These are phyloP conservation scores for Chironomus riparius DNA, from an alignment of 2,888 invertebrate species.

Conservation along the genomic window DNA sequence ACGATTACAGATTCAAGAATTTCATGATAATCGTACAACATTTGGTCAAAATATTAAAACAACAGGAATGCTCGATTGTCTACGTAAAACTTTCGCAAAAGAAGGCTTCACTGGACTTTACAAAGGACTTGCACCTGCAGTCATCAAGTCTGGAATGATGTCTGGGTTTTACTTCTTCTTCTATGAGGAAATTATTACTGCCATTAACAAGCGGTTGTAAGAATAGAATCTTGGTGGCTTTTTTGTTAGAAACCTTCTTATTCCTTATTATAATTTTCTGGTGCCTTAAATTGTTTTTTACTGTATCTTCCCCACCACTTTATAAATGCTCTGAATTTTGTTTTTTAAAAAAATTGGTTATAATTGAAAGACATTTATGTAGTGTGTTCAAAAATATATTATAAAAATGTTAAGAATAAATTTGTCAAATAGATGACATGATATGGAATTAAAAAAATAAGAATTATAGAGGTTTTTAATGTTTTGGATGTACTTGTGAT, in stretches of 20 bases:
- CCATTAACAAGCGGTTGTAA: slow-evolving; percentile 2
- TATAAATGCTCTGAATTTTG: no score
- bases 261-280: neutral
- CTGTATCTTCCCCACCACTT: neutral
- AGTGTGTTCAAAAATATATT: no score
- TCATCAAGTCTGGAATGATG: slow-evolving; percentile 76
- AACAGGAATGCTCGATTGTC: slow-evolving; percentile 58
- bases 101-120: slow-evolving; percentile 66
- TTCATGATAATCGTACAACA: slow-evolving; percentile 44
- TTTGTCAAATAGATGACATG: no score
- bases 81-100: slow-evolving; percentile 51
- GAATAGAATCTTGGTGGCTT: neutral
- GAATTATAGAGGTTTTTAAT: no score
- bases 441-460: no score
- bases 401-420: no score
- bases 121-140: slow-evolving; percentile 80
- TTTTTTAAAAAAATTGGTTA: no score
- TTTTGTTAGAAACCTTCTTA: neutral
- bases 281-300: neutral
- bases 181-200: slow-evolving; percentile 60
- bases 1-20: slow-evolving; percentile 83
- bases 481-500: no score
- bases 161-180: slow-evolving; percentile 81
- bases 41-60: slow-evolving; percentile 49
- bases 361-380: no score